Conservation (phyloP, 23 tunicate genomes). For the Ascidia mentula region DNA sequence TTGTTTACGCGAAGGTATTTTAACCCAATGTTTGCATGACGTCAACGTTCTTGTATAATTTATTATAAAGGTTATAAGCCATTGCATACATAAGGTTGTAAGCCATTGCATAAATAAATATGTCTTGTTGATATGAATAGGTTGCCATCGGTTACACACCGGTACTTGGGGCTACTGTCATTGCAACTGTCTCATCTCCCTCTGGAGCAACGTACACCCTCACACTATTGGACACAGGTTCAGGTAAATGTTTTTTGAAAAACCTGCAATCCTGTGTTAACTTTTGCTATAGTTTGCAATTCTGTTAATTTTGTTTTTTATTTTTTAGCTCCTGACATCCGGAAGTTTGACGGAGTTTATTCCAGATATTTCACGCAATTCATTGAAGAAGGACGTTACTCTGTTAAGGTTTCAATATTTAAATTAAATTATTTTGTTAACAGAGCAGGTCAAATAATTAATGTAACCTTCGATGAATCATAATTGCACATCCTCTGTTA, state of each 20-base stretch:
- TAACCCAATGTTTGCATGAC: too few species aligned
- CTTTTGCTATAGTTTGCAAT: too few species aligned
- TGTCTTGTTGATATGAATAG: too few species aligned
- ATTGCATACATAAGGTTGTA: too few species aligned
- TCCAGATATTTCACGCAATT: conserved; percentile 42
- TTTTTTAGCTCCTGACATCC: conserved; percentile 36
- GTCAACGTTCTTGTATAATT: too few species aligned
- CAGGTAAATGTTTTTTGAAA: conserved; percentile 39
- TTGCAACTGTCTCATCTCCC: conserved; percentile 27
- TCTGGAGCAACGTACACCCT: neutral
- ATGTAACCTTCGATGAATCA: too few species aligned
- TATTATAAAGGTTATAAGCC: too few species aligned
- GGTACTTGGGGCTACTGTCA: conserved; percentile 35
- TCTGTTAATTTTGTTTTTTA: neutral
- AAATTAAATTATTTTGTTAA: too few species aligned
- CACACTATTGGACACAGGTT: conserved; percentile 46
- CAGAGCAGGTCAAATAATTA: too few species aligned
- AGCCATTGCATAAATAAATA: too few species aligned
- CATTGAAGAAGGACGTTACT: conserved; percentile 27
- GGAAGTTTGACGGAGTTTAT: conserved; percentile 52
- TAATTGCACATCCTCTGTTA: too few species aligned
- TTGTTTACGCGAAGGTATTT: conserved; percentile 62
- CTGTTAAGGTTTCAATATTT: conserved; percentile 62
- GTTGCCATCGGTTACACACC: conserved; percentile 53
- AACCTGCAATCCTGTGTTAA: too few species aligned